Evolutionary conservation across 2,113 vertebrate species (phyloP).

Genomic region (Colistium nudipinnis): DNA sequence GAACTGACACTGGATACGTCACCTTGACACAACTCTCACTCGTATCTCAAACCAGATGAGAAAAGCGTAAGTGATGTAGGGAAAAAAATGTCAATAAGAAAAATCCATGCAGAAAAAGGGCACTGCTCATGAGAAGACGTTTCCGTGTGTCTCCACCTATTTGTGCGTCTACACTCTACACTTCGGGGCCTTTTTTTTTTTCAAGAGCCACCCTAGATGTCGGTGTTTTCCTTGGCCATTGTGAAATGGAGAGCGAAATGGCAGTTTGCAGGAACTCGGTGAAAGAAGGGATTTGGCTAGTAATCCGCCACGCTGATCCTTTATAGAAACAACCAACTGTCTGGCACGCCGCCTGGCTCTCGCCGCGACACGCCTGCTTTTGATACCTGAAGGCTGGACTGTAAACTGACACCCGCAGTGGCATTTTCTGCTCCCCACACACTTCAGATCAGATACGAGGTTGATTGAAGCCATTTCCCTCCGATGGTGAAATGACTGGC

Average conservation of each 20-base stretch:
- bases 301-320: constrained; percentile 73
- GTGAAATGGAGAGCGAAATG: constrained; percentile 58
- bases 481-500: background rate
- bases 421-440: constrained; percentile 46
- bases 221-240: constrained; percentile 60
- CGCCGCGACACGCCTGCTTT: constrained; percentile 63
- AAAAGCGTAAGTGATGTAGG: too few relatives aligned
- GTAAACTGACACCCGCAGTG: constrained; percentile 69
- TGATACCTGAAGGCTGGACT: constrained; percentile 66
- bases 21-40: background rate
- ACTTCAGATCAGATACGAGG: constrained; percentile 30
- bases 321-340: constrained; percentile 65
- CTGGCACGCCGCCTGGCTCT: constrained; percentile 65
- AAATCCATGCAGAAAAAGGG: background rate
- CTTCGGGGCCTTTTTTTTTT: constrained; percentile 15
- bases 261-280: constrained; percentile 63
- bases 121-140: background rate
- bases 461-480: constrained; percentile 6
- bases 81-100: too few relatives aligned
- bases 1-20: background rate
- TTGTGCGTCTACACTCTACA: too few relatives aligned
- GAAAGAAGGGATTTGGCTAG: constrained; percentile 69
- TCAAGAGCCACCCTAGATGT: constrained; percentile 37
- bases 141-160: background rate
- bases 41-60: background rate